phyloP scores from a whole-genome alignment of 2,888 invertebrate species.

The Erannis defoliaria region DNA sequence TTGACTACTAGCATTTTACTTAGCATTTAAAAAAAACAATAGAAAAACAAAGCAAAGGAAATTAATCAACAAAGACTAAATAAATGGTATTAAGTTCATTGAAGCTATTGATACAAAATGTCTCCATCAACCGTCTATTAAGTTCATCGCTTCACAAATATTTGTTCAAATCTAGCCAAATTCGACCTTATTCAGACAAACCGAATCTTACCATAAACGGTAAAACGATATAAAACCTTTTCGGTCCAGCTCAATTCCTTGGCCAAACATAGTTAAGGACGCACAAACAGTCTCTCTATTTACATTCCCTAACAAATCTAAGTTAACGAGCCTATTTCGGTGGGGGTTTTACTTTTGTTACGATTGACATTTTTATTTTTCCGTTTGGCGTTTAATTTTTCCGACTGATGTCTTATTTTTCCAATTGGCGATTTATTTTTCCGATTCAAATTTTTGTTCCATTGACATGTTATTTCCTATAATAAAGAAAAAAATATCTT shows the following conservation, averaged over 20 bases:
- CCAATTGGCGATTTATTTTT: background rate
- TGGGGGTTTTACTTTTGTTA: constrained; percentile 54
- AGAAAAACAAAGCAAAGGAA: too few species aligned
- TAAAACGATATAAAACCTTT: constrained; percentile 49
- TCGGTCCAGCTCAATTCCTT: constrained; percentile 60
- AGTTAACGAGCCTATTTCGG: constrained; percentile 66
- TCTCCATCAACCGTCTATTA: constrained; percentile 1
- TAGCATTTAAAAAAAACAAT: too few species aligned
- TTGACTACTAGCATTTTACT: too few species aligned
- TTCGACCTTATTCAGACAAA: constrained; percentile 35
- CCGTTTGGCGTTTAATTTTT: constrained; percentile 30
- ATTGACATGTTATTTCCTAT: constrained; percentile 10
- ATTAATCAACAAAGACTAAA: too few species aligned
- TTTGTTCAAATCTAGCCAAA: constrained; percentile 15
- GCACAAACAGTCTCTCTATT: constrained; percentile 66
- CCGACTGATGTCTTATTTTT: constrained; percentile 3
- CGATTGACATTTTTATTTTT: constrained; percentile 5
- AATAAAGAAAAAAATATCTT: too few species aligned
- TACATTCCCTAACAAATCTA: constrained; percentile 70
- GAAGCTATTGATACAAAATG: background rate
- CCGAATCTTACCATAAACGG: constrained; percentile 45
- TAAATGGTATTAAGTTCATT: too few species aligned
- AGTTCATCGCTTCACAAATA: constrained; percentile 10
- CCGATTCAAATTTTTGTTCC: background rate
- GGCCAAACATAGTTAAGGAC: constrained; percentile 74